Evolutionary conservation across 2,888 invertebrate species (phyloP), one percentile per base, ranked within the genome.

Genomic region (Ypsolopha sequella): DNA sequence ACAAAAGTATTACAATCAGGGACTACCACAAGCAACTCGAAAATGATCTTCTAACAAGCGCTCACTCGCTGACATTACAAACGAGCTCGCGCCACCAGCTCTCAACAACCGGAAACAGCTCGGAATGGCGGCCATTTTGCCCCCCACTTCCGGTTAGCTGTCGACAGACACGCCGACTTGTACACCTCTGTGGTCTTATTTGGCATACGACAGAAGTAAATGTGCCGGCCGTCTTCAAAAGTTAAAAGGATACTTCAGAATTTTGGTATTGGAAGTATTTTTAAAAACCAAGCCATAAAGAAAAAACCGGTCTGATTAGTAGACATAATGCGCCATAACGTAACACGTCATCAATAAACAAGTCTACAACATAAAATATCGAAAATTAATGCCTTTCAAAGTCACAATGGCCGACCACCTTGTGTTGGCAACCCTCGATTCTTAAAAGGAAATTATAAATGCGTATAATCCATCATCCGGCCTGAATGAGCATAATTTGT

Each of bases 401-500:
- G 48, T 55, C 54, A 57, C 59, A 56, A 57, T 61, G 55, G 55
- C 52, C 54, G 59, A 54, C 47, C 33, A 24, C 24, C 24, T 24
- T 24, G 24, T 36, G 2, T n/a, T 10, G 13, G 47, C 36, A 9
- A 36, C 47, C 47, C 47, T 36, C 46, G 33, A 10, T 11, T 13
- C 43, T 11, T 43, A 11, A 47, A 47, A 47, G 14, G 9, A 36
- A 47, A 36, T 45, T 14, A 47, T 47, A 36, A 62, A 66, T 62
- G 62, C 56, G 45, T 61, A 58, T 68, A 66, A 71, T 73, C 67
- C 68, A 67, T 71, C 69, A 68, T 47, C 54, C 55, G 51, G 58
- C 62, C 60, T 67, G 62, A 66, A 69, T 63, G 64, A 62, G 60
- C 62, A 63, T 72, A 68, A 74, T 73, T 71, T 69, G 65, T 70